phyloP scores from a whole-genome alignment of 2,888 invertebrate species.

The Tachina lurida region DNA sequence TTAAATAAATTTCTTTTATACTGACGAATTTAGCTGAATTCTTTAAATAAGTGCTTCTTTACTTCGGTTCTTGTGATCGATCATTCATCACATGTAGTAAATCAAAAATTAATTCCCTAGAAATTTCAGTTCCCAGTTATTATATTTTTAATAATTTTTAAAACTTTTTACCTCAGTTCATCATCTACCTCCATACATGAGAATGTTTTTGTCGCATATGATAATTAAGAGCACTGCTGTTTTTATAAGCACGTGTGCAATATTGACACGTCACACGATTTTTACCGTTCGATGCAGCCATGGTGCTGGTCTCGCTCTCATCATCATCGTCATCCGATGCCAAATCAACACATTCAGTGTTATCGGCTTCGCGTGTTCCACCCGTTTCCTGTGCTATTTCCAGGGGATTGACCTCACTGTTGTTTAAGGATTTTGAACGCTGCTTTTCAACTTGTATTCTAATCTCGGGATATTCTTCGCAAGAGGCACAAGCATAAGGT shows the following conservation, averaged over 20 bases:
- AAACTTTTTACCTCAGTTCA: background rate
- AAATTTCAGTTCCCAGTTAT: background rate
- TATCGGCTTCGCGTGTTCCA: slow-evolving; percentile 23
- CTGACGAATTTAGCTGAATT: too few relatives aligned
- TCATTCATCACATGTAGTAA: too few relatives aligned
- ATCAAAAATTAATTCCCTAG: background rate
- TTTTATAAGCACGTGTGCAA: slow-evolving; percentile 71
- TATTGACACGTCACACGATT: slow-evolving; percentile 71
- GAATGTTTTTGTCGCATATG: slow-evolving; percentile 73
- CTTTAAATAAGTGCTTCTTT: too few relatives aligned
- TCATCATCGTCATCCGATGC: slow-evolving; percentile 62
- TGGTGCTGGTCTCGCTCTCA: slow-evolving; percentile 50
- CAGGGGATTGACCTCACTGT: slow-evolving; percentile 67
- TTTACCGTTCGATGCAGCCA: slow-evolving; percentile 28
- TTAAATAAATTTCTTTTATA: too few relatives aligned
- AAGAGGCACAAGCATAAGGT: slow-evolving; percentile 75
- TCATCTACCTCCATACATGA: slow-evolving; percentile 5
- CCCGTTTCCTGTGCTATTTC: slow-evolving; percentile 61
- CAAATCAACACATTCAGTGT: slow-evolving; percentile 68
- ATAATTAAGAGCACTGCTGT: slow-evolving; percentile 72
- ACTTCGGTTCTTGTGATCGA: too few relatives aligned
- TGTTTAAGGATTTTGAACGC: slow-evolving; percentile 55
- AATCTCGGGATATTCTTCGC: slow-evolving; percentile 72
- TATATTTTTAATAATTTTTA: background rate
- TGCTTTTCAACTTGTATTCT: slow-evolving; percentile 65